A percentile compares a stretch with the other conserved stretches of the same genome.
These are phyloP conservation scores for Drosophila atripex DNA, from an alignment of 2,888 invertebrate genomes.

Conservation along the genomic window DNA sequence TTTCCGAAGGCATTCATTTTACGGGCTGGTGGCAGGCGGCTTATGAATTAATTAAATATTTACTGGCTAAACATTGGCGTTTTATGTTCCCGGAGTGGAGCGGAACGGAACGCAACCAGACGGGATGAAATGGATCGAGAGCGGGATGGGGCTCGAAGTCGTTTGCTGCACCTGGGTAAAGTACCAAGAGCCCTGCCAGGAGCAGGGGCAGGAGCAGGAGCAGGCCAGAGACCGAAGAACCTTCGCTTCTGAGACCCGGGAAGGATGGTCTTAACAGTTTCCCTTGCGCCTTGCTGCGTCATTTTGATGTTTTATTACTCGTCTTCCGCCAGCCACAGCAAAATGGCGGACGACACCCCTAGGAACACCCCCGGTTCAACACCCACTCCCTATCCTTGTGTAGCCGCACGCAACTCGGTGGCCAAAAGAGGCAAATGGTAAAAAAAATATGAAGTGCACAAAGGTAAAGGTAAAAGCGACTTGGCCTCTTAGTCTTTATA, in stretches of 20 bases:
- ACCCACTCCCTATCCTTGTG: not conserved
- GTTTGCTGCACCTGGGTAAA: conserved; percentile 33
- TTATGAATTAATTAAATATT: conserved; percentile 79
- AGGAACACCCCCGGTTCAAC: conserved; percentile 16
- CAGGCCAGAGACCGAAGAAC: conserved; percentile 1
- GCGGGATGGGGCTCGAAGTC: conserved; percentile 10
- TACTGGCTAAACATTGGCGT: conserved; percentile 65
- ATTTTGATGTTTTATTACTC: conserved; percentile 80
- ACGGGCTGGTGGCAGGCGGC: conserved; percentile 49
- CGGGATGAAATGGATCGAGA: conserved; percentile 4
- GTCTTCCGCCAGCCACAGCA: conserved; percentile 66
- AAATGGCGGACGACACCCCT: conserved; percentile 28
- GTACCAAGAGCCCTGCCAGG: not conserved
- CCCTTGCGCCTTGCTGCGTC: conserved; percentile 65
- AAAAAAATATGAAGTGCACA: conserved; percentile 37
- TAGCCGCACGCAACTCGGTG: conserved; percentile 25
- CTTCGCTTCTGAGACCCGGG: conserved; percentile 3
- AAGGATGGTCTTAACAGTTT: conserved; percentile 46
- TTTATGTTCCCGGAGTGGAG: conserved; percentile 53
- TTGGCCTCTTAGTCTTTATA: conserved; percentile 13
- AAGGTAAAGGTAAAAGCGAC: conserved; percentile 51
- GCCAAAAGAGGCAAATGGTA: conserved; percentile 24
- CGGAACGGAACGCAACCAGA: not conserved
- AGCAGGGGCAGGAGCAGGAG: conserved; percentile 3
- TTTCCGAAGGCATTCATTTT: conserved; percentile 44